Evolutionary conservation across 92 coral and sea anemone species (phyloP).

Genomic region (Zoanthus sociatus): DNA sequence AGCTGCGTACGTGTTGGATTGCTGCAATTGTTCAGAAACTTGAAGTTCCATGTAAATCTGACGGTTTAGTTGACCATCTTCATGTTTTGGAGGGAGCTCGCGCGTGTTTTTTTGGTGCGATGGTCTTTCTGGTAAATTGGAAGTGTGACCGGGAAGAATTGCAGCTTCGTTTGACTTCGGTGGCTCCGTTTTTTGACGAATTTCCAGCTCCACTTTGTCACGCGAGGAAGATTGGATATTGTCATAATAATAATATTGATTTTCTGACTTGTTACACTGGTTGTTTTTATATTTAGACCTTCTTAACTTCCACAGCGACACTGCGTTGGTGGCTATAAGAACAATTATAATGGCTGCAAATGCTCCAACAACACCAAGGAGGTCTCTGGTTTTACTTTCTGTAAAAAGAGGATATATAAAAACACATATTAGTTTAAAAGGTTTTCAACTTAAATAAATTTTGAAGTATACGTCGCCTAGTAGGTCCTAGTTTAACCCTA

Average conservation of each 20-base stretch:
- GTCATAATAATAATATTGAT: not conserved
- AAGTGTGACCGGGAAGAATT: not conserved
- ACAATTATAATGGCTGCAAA: conserved; percentile 1
- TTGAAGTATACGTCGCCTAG: too few species aligned
- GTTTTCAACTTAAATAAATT: too few species aligned
- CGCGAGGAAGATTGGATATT: not conserved
- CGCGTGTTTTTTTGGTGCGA: not conserved
- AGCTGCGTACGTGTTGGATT: not conserved
- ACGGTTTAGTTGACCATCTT: not conserved
- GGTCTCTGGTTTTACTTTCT: not conserved
- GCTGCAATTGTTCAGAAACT: not conserved
- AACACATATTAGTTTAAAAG: too few species aligned
- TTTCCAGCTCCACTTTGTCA: not conserved
- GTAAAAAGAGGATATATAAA: not conserved
- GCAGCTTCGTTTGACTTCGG: not conserved
- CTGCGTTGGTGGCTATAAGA: conserved; percentile 1
- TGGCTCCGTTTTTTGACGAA: not conserved
- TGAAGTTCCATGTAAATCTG: conserved; percentile 1
- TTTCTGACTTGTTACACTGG: not conserved
- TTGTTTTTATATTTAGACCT: not conserved
- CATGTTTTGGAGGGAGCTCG: not conserved
- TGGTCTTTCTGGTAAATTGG: not conserved
- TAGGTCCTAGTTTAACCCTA: too few species aligned
- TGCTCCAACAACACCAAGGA: not conserved
- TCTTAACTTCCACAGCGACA: conserved; percentile 10